Percentiles rank a stretch among this genome's conserved stretches.
These are phyloP conservation scores for Carlito syrichta DNA, from an alignment of 2,113 vertebrate species.

Conservation along the genomic window DNA sequence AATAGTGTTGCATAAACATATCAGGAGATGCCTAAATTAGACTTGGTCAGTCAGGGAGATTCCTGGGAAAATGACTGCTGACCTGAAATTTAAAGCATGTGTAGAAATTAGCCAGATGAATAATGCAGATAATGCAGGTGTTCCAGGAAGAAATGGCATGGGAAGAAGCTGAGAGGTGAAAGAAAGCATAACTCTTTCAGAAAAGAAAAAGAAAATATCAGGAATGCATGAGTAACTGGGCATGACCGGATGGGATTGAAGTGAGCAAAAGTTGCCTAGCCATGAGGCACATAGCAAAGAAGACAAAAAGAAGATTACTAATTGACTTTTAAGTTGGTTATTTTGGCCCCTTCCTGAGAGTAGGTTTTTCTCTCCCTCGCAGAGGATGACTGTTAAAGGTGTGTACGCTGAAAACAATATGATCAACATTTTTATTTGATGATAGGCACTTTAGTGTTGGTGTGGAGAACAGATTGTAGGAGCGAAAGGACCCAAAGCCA, in stretches of 20 bases:
- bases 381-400: not conserved
- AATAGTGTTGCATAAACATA: not conserved
- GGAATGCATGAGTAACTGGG: too few relatives aligned
- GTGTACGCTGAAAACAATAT: not conserved
- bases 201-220: not conserved
- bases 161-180: not conserved
- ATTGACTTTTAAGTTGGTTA: not conserved
- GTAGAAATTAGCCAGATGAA: not conserved
- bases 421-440: not conserved
- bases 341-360: not conserved
- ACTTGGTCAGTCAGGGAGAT: not conserved
- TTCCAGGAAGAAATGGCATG: not conserved
- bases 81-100: not conserved
- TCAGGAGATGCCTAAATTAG: not conserved
- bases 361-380: too few relatives aligned
- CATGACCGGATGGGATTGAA: not conserved
- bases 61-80: not conserved
- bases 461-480: not conserved
- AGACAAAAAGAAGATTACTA: too few relatives aligned
- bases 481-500: not conserved
- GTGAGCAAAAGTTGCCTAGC: not conserved
- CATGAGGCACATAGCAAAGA: too few relatives aligned
- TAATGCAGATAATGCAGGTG: not conserved
- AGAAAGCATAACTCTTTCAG: not conserved
- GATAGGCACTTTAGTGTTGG: not conserved